Conservation (phyloP, 2,113 vertebrate species). For the Amphilophus citrinellus region DNA sequence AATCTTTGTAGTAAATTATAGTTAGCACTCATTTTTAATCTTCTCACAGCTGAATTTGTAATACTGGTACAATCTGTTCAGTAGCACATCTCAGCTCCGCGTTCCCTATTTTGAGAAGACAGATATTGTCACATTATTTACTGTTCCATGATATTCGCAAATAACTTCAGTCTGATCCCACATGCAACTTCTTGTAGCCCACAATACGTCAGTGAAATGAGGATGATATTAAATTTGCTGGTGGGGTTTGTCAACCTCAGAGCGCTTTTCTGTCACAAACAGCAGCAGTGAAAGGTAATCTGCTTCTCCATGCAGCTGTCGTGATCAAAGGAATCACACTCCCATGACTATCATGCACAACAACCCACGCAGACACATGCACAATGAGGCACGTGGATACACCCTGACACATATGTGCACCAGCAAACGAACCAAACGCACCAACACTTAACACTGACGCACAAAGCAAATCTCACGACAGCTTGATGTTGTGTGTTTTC, state of each 20-base stretch:
- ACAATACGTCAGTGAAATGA: constrained; percentile 37
- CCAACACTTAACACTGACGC: constrained; percentile 40
- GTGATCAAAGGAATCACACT: constrained; percentile 65
- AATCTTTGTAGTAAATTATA: constrained; percentile 1
- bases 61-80: constrained; percentile 17
- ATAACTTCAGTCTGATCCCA: constrained; percentile 35
- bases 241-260: constrained; percentile 62
- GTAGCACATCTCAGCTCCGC: not conserved
- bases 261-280: constrained; percentile 49
- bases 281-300: constrained; percentile 60
- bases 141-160: constrained; percentile 18
- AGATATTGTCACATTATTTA: constrained; percentile 40
- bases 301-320: constrained; percentile 68
- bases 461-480: constrained; percentile 40
- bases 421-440: not conserved
- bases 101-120: not conserved
- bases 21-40: constrained; percentile 40
- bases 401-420: constrained; percentile 2
- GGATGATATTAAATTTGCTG: constrained; percentile 58
- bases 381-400: constrained; percentile 21
- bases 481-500: constrained; percentile 61
- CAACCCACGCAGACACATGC: constrained; percentile 45
- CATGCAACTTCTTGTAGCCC: not conserved
- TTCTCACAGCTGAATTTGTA: constrained; percentile 8
- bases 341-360: constrained; percentile 59